Evolutionary conservation across 92 coral and sea anemone species (phyloP), one percentile per base, ranked within the genome.

Genomic region (Blastomussa wellsi): DNA sequence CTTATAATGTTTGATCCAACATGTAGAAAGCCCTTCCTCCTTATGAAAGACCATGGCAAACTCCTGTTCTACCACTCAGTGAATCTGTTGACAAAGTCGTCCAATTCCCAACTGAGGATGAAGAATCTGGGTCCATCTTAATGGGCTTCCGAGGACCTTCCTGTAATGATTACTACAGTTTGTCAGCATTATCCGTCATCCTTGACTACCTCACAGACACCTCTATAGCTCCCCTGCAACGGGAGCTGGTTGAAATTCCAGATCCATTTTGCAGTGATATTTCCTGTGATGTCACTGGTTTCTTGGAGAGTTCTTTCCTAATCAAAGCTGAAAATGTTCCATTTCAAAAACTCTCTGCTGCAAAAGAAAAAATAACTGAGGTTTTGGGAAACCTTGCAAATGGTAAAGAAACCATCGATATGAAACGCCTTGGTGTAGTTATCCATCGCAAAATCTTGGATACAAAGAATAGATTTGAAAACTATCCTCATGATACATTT

Each of bases 231-330:
- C 98, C 98, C 14, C 90, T 96, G 62, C 98, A 96, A 78, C 94
- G 92, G 47, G 89, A 92, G 74, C 81, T 96, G 65, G 98, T 96
- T 24, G 98, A 96, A 71, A 90, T 91, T 79, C 88, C 96, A 49
- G 98, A 96, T 31, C 98, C 98, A 10, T 96, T 81, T 84, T 94
- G 98, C 83, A 92, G 93, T 39, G 98, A 94, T 41, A 94, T 96
- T 20, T 75, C 85, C 28, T 96, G 90, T 39, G 87, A 88, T 17
- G 79, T 92, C 33, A 81, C 92, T 52, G 98, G 94, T 74, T 93
- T 90, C 80, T 73, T 94, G 17, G 92, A 92, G 75, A 93, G 95
- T 52, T 90, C 93, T 79, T 80, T 94, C 7, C 83, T 92, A 55
- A 88, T 96, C 82, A 91, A 87, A 60, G 98, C 98, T 29, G 86